phyloP scores from a whole-genome alignment of 2,888 invertebrate genomes.

The Conus canariensis region DNA sequence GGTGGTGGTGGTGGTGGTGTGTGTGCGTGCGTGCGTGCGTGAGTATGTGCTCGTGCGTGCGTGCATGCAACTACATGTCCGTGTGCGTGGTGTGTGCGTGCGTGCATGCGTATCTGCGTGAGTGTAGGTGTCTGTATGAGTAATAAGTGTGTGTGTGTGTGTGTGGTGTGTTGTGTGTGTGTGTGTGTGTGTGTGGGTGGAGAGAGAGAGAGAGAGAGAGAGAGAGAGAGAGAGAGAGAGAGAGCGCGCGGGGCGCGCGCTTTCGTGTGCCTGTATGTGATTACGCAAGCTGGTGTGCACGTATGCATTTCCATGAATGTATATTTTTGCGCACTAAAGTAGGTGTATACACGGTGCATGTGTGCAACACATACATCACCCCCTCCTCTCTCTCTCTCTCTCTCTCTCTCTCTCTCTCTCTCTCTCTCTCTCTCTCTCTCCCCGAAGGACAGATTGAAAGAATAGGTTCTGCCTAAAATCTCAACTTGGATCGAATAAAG shows the following conservation, averaged over 20 bases:
- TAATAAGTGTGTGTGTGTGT: background rate
- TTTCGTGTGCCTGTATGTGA: background rate
- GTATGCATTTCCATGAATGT: background rate
- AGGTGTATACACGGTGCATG: background rate
- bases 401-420: background rate
- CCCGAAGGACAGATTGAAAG: background rate
- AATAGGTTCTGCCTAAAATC: background rate
- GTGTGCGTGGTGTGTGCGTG: no score
- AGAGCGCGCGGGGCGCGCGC: no score
- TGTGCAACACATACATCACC: background rate
- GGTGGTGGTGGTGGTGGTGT: no score
- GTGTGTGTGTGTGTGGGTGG: background rate
- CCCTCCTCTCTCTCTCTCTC: background rate
- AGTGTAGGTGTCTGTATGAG: background rate
- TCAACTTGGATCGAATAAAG: background rate
- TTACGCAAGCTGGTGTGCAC: background rate
- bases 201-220: no score
- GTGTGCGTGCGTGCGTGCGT: background rate
- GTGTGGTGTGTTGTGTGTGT: background rate
- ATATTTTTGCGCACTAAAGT: background rate
- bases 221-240: no score
- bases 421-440: background rate
- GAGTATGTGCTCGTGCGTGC: background rate
- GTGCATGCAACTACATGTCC: background rate
- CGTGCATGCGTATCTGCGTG: background rate